Evolutionary conservation across 2,888 invertebrate genomes (phyloP).

Genomic region (Machimus atricapillus): DNA sequence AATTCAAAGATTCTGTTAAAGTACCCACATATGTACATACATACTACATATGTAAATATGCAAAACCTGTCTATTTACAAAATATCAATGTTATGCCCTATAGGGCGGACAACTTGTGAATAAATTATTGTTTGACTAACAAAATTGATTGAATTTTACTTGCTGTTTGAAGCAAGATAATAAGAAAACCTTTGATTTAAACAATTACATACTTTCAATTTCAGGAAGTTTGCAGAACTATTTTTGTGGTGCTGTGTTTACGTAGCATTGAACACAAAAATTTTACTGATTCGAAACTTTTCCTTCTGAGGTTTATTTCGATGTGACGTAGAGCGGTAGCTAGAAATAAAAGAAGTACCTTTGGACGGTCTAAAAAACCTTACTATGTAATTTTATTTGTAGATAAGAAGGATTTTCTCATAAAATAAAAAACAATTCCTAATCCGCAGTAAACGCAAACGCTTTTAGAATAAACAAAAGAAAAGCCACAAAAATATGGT

Average conservation of each 20-base stretch:
- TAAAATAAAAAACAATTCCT: not conserved
- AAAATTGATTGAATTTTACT: not conserved
- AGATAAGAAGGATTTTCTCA: not conserved
- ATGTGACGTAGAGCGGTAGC: not conserved
- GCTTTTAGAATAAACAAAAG: not conserved
- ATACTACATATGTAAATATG: not conserved
- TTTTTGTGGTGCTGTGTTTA: not conserved
- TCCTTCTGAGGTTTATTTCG: not conserved
- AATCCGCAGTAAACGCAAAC: not conserved
- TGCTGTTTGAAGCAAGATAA: not conserved
- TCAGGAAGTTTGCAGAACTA: not conserved
- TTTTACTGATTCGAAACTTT: not conserved
- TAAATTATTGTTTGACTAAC: not conserved
- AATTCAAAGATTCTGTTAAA: not conserved
- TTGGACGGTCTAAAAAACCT: not conserved
- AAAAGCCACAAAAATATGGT: not conserved
- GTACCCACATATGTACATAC: not conserved
- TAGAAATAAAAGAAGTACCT: not conserved
- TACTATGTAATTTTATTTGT: not conserved
- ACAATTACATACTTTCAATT: not conserved
- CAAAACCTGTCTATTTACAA: not conserved
- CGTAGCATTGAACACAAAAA: not conserved
- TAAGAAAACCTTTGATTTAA: not conserved
- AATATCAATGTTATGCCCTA: not conserved
- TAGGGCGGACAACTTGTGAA: not conserved